Conservation (phyloP, 2,888 invertebrate genomes). For the Lithophane semibrunnea region DNA sequence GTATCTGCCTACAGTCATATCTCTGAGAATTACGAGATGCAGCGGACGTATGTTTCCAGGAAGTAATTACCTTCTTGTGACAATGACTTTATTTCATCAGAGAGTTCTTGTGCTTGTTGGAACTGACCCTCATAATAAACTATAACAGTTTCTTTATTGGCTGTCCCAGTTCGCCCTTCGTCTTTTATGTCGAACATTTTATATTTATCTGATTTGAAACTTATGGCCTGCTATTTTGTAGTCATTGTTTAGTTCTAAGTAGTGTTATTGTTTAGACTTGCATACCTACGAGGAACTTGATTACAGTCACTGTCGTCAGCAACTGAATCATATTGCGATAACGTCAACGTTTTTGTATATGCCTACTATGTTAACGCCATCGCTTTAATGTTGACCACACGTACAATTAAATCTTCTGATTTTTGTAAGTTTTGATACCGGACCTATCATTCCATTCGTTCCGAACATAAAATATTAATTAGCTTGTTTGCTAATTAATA, state of each 20-base stretch:
- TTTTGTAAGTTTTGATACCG: background rate
- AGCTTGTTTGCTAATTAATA: too few species aligned
- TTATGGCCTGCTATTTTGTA: constrained; percentile 28
- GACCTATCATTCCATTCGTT: background rate
- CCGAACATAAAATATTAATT: background rate
- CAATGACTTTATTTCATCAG: constrained; percentile 72
- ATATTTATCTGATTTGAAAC: constrained; percentile 44
- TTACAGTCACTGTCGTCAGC: constrained; percentile 40
- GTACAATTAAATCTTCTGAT: constrained; percentile 12
- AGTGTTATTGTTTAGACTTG: constrained; percentile 51
- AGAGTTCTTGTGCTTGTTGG: constrained; percentile 60
- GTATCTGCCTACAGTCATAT: constrained; percentile 50
- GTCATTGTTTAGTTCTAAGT: constrained; percentile 50
- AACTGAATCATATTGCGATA: constrained; percentile 41
- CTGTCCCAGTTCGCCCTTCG: constrained; percentile 49
- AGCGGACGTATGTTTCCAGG: constrained; percentile 70
- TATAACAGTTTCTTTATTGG: constrained; percentile 62
- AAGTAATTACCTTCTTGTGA: constrained; percentile 72
- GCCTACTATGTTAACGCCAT: constrained; percentile 4
- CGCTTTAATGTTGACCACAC: background rate
- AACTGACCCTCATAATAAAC: constrained; percentile 64
- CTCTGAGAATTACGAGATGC: constrained; percentile 59
- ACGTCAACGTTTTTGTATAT: constrained; percentile 17
- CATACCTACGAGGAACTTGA: constrained; percentile 49
- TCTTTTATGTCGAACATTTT: constrained; percentile 35